Base-by-base conservation (phyloP, 2,888 invertebrate genomes). In the Cetonia aurata region DNA sequence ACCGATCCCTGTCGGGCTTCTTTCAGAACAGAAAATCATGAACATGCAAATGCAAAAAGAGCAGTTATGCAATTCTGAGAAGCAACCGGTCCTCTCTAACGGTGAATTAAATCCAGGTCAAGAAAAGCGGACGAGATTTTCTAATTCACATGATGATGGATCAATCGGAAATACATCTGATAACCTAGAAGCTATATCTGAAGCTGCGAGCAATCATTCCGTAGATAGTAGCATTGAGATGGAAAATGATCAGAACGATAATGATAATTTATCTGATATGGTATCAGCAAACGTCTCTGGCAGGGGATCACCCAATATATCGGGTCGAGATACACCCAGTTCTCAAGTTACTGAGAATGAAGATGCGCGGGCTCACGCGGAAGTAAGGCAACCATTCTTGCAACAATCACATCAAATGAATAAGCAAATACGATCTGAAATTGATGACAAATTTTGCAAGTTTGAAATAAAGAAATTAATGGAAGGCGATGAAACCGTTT, bases 361-460 rank as follows among this genome's bases (percentile, higher is more conserved):
- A 3, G 80, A 82, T 48, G 74, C 76, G 15, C 73, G 67, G 41
- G 84, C 78, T 84, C 72, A 78, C 44, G 76, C 77, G 0, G 82
- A 83, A 71, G 78, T 76, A 3, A 73, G 81, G 46, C 81, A 78
- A 71, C 77, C 74, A 1, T 80, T 78, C 59, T 83, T 86, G 84
- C 83, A 87, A 83, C 86, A 83, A 57, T 17, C 84, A 81, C 77
- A 81, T 77, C 31, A 82, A 41, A 74, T 77, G 52, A 76, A 88
- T 73, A 95, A 95, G 80, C 94, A 95, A 83, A 94, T 95, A 37
- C 88, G 96, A 2, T 96, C 96, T 70, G 98, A 99, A 79, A 96
- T 99, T 71, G 98, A 98, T 78, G 99, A 99, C 78, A 96, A 98
- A 83, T 99, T 99, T 87, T 98, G 98, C 83, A 98, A 98, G 86